Base-by-base conservation (phyloP, 2,113 vertebrate species). In the Apodemus sylvaticus region DNA sequence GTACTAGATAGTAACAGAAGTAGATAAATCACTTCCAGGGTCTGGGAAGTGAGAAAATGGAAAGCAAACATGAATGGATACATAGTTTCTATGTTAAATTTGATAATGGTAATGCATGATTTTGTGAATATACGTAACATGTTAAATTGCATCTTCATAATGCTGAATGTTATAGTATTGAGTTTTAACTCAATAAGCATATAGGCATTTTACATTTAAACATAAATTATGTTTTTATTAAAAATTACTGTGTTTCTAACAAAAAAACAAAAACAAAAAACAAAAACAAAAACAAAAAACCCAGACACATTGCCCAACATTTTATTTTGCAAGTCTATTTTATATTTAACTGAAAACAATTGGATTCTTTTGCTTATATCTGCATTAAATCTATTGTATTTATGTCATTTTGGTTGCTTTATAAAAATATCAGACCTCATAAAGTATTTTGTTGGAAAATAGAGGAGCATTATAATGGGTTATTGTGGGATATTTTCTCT, bases 401-500 rank as follows among this genome's bases (percentile, higher is more conserved):
- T 91, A 58, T 87, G 36, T 73, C 81, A 12, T 85, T 95, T 90
- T 89, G 29, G 17, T 53, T 93, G 64, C 91, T 53, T 14, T 93
- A 91, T 45, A 86, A 48, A 91, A 92, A 83, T 10, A 20, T 60
- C 20, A 90, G 4, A 19, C 3, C 36, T 51, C 86, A 87, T 5
- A 17, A 60, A 87, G 22, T 53, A 86, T 4, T 73, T 62, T 64
- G 22, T 86, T 89, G 8, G 31, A 77, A 88, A 94, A 87, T 36
- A 45, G 26, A 87, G 14, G 39, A 62, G 6, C 34, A 64, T 74
- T 97, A 24, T 42, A 78, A 66, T 87, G 74, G 17, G 64, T 92
- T 95, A 71, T 66, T 86, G 1, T 88, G 26, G 5, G 20, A 70
- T 12, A 62, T 73, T 85, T 89, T 77, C 42, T 93, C 82, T 94